Evolutionary conservation across 2,113 vertebrate species (phyloP).

Genomic region (Coreoperca whiteheadi): DNA sequence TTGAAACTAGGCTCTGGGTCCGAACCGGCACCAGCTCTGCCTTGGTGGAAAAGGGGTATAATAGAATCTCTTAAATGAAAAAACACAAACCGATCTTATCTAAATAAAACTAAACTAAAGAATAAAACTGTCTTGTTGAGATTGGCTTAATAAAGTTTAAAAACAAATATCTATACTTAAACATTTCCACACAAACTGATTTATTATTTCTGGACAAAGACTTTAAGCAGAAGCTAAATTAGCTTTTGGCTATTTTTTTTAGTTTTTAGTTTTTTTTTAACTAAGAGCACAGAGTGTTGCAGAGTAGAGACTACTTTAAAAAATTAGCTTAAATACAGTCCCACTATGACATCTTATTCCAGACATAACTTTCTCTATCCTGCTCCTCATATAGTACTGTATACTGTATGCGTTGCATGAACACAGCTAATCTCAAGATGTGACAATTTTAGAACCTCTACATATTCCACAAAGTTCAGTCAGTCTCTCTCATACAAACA

Average conservation of each 20-base stretch:
- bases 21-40: too few species aligned
- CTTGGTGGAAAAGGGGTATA: too few species aligned
- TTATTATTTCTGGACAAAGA: neutral
- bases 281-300: neutral
- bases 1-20: too few species aligned
- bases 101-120: neutral
- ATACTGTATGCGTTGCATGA: neutral
- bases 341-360: neutral
- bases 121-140: neutral
- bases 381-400: neutral
- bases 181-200: neutral
- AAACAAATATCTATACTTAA: too few species aligned
- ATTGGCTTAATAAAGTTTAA: too few species aligned
- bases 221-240: neutral
- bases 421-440: neutral
- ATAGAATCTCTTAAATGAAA: too few species aligned
- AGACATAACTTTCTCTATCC: neutral
- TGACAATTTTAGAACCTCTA: neutral
- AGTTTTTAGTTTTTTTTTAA: neutral
- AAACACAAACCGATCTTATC: too few species aligned
- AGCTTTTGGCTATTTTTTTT: too few species aligned
- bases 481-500: neutral
- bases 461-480: neutral
- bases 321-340: neutral
- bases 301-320: neutral